These are phyloP conservation scores for Bos javanicus DNA, from an alignment of 2,113 vertebrate genomes.

Conservation along the genomic window DNA sequence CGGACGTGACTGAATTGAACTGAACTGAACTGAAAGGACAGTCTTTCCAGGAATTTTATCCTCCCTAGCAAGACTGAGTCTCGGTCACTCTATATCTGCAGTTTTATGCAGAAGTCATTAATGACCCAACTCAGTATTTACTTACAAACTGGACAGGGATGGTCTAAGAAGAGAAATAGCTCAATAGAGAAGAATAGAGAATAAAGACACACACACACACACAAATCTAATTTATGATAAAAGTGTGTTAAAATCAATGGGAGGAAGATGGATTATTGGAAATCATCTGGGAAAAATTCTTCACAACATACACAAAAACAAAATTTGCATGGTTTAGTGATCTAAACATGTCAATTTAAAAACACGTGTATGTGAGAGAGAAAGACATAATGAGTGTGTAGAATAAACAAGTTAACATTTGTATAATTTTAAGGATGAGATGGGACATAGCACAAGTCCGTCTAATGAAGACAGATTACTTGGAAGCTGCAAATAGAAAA, in stretches of 20 bases:
- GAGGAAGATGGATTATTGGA: not conserved
- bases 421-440: not conserved
- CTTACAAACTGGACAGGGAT: not conserved
- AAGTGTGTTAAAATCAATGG: not conserved
- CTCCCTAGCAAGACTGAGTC: not conserved
- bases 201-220: not conserved
- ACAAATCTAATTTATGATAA: not conserved
- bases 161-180: not conserved
- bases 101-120: slow-evolving; percentile 14
- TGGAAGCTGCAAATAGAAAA: not conserved
- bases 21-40: not conserved
- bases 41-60: not conserved
- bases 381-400: not conserved
- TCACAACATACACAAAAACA: not conserved
- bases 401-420: not conserved
- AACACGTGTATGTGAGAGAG: not conserved
- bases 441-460: not conserved
- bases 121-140: not conserved
- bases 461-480: not conserved
- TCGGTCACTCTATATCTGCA: not conserved
- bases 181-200: not conserved
- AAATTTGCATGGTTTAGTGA: not conserved
- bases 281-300: not conserved
- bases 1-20: not conserved
- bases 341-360: not conserved